These are phyloP conservation scores for Bedellia somnulentella DNA, from an alignment of 2,888 invertebrate genomes.

Conservation along the genomic window DNA sequence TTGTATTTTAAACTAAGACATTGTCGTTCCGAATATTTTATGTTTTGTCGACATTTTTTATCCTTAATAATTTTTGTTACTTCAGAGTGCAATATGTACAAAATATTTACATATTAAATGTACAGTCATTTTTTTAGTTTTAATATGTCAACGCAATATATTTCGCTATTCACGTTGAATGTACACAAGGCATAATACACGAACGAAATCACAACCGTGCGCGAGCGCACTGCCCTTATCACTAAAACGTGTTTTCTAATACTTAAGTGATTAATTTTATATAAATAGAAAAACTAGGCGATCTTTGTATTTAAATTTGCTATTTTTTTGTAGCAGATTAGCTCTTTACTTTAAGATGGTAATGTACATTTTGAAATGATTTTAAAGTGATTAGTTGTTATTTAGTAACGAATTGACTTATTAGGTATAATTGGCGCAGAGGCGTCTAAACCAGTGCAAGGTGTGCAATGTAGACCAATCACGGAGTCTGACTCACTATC, in stretches of 20 bases:
- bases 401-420: constrained; percentile 57
- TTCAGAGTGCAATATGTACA: constrained; percentile 75
- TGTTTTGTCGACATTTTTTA: constrained; percentile 36
- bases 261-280: constrained; percentile 57
- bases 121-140: constrained; percentile 58
- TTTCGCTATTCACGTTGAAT: constrained; percentile 46
- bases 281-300: constrained; percentile 47
- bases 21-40: constrained; percentile 41
- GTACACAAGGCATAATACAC: constrained; percentile 50
- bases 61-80: constrained; percentile 51
- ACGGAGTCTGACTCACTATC: neutral
- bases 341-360: constrained; percentile 56
- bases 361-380: constrained; percentile 60
- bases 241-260: constrained; percentile 49
- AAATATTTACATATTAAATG: constrained; percentile 64
- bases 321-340: constrained; percentile 60
- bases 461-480: constrained; percentile 42
- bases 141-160: constrained; percentile 56
- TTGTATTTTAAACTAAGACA: constrained; percentile 42
- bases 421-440: constrained; percentile 45
- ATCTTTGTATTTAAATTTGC: constrained; percentile 59
- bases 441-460: constrained; percentile 48
- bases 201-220: constrained; percentile 39
- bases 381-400: constrained; percentile 62
- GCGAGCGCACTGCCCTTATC: constrained; percentile 22